Base-by-base conservation (phyloP, 1,140 invertebrate genomes). In the Thalassaphorura encarpata region DNA sequence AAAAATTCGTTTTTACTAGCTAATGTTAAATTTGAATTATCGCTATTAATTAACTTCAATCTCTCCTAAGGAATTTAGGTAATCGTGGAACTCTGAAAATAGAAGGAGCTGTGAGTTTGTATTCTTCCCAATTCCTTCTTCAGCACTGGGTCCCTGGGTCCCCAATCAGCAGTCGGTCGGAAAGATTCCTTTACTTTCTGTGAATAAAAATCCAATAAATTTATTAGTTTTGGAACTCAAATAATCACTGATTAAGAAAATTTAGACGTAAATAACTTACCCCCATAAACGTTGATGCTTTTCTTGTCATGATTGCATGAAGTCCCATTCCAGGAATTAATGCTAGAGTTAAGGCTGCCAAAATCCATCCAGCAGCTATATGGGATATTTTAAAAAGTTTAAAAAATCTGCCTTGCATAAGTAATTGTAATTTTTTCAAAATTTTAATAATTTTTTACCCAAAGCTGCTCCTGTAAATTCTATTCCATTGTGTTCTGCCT, bases 311-410 rank as follows among this genome's bases (percentile, higher is more conserved):
- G 2, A 66, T 36, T 21, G 56, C 58, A 21, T 57, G 43, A 0
- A 72, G 40, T 60, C 73, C 69, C 76, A 78, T 80, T 39, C 79
- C 63, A 1, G 78, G 78, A 18, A 80, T 43, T 63, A 80, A 78
- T 0, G 76, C 21, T 2, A 77, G 58, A 11, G 78, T 78, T 55
- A 80, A 69, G 0, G 71, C 66, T 1, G 78, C 71, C 16, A 81
- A 68, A 0, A 67, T 54, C 79, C 79, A 72, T 27, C 73, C 75
- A 69, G 68, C 45, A 50, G 59, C 74, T 69, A 66, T 55, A 15
- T 61, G 62, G 13, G 39, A 19, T 19, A 21, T 29, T 45, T 66
- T 66, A 45, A 50, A 65, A n/a, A n/a, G n/a, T n/a, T n/a, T n/a
- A n/a, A n/a, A n/a, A n/a, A n/a, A n/a, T n/a, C n/a, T n/a, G n/a